Conservation (phyloP, 2,797 vertebrate species). For the Phoxinus dragarum region DNA sequence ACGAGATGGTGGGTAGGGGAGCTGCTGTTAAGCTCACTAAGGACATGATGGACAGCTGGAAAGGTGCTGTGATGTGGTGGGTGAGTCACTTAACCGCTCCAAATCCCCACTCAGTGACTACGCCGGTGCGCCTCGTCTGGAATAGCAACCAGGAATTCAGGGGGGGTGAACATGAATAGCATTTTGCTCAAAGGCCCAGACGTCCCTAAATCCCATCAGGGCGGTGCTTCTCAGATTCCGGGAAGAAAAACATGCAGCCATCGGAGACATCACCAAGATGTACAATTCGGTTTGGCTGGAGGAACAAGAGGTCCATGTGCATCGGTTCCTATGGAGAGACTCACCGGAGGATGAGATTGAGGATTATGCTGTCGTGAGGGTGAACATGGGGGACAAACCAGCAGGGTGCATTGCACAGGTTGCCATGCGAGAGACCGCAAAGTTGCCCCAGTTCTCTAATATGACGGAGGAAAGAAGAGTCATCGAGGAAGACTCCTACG, state of each 20-base stretch:
- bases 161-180: no score
- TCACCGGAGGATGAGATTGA: conserved; percentile 33
- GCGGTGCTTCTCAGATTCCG: conserved; percentile 49
- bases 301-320: conserved; percentile 38
- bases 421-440: conserved; percentile 2
- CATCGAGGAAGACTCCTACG: no score
- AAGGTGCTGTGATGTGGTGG: conserved; percentile 48
- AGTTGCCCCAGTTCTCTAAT: no score
- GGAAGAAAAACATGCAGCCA: conserved; percentile 25
- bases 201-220: conserved; percentile 28
- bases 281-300: no score
- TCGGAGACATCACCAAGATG: conserved; percentile 58
- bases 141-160: no score
- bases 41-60: conserved; percentile 29
- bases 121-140: background rate
- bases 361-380: conserved; percentile 46
- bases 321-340: conserved; percentile 51
- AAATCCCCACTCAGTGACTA: conserved; percentile 38
- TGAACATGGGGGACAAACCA: conserved; percentile 2
- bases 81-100: conserved; percentile 48
- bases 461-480: no score
- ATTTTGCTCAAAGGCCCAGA: no score
- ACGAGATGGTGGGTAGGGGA: conserved; percentile 46
- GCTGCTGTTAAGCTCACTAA: conserved; percentile 45
- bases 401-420: background rate